phyloP scores from a whole-genome alignment of 2,797 vertebrate genomes.

The Phoebastria nigripes region DNA sequence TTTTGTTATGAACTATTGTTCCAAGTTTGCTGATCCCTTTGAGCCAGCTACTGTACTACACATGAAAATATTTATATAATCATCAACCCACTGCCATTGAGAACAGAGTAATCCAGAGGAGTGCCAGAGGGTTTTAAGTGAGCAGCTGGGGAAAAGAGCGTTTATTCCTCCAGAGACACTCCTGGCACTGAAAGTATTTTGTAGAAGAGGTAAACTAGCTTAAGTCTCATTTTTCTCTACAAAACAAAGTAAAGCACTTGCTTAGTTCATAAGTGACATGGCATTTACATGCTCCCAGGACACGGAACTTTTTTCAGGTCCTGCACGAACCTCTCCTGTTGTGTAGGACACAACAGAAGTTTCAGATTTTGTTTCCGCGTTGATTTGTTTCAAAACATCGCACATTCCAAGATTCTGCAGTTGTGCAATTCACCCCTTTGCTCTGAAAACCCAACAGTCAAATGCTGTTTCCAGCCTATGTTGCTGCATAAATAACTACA shows the following conservation, averaged over 20 bases:
- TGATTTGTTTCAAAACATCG: neutral
- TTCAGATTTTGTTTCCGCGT: neutral
- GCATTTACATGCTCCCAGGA: neutral
- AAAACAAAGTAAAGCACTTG: neutral
- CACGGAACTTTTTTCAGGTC: neutral
- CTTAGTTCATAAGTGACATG: neutral
- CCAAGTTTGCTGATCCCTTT: conserved; percentile 33
- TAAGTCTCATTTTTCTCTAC: neutral
- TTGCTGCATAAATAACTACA: neutral
- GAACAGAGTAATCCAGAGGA: neutral
- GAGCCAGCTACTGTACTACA: neutral
- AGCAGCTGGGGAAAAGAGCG: neutral
- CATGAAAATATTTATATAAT: conserved; percentile 41
- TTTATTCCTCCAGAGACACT: neutral
- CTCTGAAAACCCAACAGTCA: neutral
- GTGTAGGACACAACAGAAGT: neutral
- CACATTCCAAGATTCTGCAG: neutral
- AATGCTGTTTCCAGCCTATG: neutral
- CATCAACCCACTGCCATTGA: conserved; percentile 12
- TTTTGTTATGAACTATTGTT: conserved; percentile 25
- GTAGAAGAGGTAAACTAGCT: neutral
- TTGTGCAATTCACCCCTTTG: neutral
- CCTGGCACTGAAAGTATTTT: neutral
- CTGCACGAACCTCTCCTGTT: neutral
- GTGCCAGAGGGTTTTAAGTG: neutral